Evolutionary conservation across 2,888 invertebrate genomes (phyloP), one percentile per base, ranked within the genome.

Genomic region (Athripsodes cinereus): DNA sequence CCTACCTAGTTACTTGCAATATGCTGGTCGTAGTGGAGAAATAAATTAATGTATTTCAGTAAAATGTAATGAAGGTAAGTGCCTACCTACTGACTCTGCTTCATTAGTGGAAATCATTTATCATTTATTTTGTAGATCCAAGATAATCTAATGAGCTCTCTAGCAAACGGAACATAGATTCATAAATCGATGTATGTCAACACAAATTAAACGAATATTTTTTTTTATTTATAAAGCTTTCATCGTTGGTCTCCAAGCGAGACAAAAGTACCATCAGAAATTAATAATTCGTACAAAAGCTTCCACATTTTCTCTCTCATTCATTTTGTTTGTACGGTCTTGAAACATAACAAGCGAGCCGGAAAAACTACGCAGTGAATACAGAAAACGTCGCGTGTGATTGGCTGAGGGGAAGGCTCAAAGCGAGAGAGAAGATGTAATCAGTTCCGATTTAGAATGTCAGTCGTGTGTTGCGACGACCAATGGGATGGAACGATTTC

Each of bases 401-500:
- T 61, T 55, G 57, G 61, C 22, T 57, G 58, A 40, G 52, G 55
- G 61, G 55, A 51, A 40, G 50, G 61, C 51, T 16, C 34, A 52
- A 52, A 61, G 35, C 18, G 58, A 58, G 46, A 61, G 54, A 48
- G 44, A 52, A 52, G 52, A 52, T 34, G 26, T n/a, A 44, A 21
- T 34, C 58, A 47, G 47, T 52, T 35, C 44, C 56, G 35, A 31
- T 52, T 49, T 21, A 13, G 51, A 40, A 51, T 51, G 53, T 62
- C 60, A 62, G 51, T 62, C 60, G 62, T 55, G 60, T 62, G 62
- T 58, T 31, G 50, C 62, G 58, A 55, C 54, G 34, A 55, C 62
- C 62, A 62, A 62, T 62, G 62, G 58, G 54, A 62, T 60, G 58
- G 60, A 60, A 60, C 62, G 58, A 52, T 56, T 53, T 50, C 20